A percentile compares a stretch with the other conserved stretches of the same genome.
Evolutionary conservation across 2,888 invertebrate species (phyloP).

Genomic region (Aphidoletes aphidimyza): DNA sequence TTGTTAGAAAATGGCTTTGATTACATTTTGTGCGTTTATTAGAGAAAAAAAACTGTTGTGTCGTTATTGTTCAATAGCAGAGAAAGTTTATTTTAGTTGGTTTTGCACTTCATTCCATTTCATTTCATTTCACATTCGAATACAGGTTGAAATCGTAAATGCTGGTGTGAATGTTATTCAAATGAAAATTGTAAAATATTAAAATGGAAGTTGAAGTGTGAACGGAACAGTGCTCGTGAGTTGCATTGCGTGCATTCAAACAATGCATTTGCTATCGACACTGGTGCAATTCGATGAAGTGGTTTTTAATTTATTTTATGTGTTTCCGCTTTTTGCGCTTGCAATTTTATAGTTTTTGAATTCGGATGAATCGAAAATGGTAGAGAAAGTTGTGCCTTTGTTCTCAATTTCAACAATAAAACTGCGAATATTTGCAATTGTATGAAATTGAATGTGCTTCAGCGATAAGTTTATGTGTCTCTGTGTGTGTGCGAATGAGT

Average conservation of each 20-base stretch:
- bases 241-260: neutral
- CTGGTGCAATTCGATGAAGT: constrained; percentile 30
- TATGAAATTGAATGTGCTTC: neutral
- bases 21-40: constrained; percentile 24
- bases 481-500: too few relatives aligned
- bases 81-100: neutral
- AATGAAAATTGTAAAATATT: neutral
- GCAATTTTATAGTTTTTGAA: neutral
- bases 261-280: neutral
- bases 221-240: neutral
- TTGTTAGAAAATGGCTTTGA: neutral
- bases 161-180: neutral
- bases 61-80: neutral
- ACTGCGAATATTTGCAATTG: neutral
- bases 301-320: constrained; percentile 19
- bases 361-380: neutral
- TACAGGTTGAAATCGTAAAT: neutral
- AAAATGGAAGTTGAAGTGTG: constrained; percentile 6
- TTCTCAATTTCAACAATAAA: neutral
- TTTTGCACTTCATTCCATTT: constrained; percentile 8
- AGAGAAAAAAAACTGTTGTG: neutral
- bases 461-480: neutral
- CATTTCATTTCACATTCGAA: neutral
- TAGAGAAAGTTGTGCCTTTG: neutral
- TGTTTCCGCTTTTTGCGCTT: neutral